Evolutionary conservation across 2,797 vertebrate genomes (phyloP).

Genomic region (Pitangus sulphuratus): DNA sequence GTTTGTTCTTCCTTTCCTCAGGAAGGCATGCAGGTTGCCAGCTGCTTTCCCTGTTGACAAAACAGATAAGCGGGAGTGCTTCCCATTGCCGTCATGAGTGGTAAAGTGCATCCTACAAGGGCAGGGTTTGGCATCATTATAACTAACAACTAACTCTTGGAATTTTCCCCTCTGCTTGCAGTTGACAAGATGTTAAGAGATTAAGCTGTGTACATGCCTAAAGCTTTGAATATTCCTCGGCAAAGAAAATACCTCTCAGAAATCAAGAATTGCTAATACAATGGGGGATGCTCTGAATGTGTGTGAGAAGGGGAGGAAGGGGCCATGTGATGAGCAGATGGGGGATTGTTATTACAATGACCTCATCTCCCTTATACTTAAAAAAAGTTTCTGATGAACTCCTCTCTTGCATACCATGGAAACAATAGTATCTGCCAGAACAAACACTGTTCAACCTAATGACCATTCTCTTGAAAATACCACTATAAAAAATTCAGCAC

Average conservation of each 20-base stretch:
- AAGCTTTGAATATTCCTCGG: neutral
- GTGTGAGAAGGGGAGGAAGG: neutral
- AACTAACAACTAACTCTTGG: neutral
- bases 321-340: neutral
- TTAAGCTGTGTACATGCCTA: neutral
- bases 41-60: neutral
- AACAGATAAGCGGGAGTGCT: rapidly evolving
- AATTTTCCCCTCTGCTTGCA: neutral
- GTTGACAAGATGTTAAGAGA: neutral
- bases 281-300: neutral
- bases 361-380: neutral
- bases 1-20: neutral
- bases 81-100: neutral
- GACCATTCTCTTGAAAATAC: conserved; percentile 61
- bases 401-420: conserved; percentile 22
- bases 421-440: conserved; percentile 45
- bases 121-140: neutral
- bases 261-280: neutral
- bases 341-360: neutral
- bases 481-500: conserved; percentile 56
- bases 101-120: neutral
- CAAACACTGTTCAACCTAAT: conserved; percentile 47
- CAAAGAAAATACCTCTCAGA: neutral
- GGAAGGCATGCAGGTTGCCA: neutral
- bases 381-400: neutral